Conservation (phyloP, 2,113 vertebrate genomes). For the Carettochelys insculpta region DNA sequence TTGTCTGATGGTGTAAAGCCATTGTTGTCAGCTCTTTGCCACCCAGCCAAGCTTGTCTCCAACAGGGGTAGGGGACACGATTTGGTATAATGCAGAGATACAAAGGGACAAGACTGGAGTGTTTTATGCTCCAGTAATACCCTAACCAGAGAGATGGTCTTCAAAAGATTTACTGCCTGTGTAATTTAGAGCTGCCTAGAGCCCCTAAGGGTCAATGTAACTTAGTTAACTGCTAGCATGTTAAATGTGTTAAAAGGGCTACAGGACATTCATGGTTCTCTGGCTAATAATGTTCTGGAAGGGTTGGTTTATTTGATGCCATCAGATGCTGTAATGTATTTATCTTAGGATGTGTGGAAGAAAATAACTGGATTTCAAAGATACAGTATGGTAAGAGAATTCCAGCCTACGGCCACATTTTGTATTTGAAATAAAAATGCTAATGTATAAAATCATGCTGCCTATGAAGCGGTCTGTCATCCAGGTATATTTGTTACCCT, state of each 20-base stretch:
- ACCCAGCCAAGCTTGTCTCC: constrained; percentile 7
- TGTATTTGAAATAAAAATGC: neutral
- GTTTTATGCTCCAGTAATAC: constrained; percentile 63
- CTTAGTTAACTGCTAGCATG: neutral
- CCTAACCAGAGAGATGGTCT: neutral
- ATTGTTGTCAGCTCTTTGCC: neutral
- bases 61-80: neutral
- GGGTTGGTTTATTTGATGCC: neutral
- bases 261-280: neutral
- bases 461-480: neutral
- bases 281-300: neutral
- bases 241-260: neutral
- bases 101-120: constrained; percentile 26
- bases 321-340: neutral
- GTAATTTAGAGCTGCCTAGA: constrained; percentile 4
- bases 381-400: neutral
- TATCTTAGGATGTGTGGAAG: neutral
- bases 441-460: neutral
- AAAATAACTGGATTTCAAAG: neutral
- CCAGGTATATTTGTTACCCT: neutral
- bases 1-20: neutral
- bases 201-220: neutral
- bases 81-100: constrained; percentile 13
- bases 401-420: neutral
- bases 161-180: neutral